Base-by-base conservation (phyloP, 2,113 vertebrate species). In the Leptobrachium leishanense region DNA sequence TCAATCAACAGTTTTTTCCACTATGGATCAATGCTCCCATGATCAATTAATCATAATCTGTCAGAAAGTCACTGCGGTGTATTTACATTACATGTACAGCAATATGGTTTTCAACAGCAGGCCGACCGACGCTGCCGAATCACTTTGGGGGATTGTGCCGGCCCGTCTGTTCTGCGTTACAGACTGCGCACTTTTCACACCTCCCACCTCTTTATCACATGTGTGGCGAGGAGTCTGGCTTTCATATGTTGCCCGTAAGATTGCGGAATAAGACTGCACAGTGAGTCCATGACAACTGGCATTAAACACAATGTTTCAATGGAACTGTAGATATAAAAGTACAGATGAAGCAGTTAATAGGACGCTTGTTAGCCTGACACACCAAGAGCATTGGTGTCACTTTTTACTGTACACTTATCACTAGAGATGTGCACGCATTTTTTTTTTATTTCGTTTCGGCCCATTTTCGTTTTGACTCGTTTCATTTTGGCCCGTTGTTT, bases 41-140 rank as follows among this genome's bases (percentile, higher is more conserved):
- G 57, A 74, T 74, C 55, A 20, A 57, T 74, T 44, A 64, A 74
- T 74, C 59, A 20, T 42, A 74, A 46, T 43, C 57, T 15, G 55
- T 59, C 55, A 59, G 4, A 59, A 59, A 11, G 55, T 59, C 13
- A 59, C 9, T 3, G 4, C 13, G 6, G 55, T 12, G 10, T 59
- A 59, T 59, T 59, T 59, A 59, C 55, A 59, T 59, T 59, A 59
- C 6, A 59, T 13, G 13, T 15, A 2, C 46, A 50, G 46, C 8
- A 8, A 50, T 50, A 4, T 50, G 46, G 8, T 31, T 31, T 31
- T 31, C 20, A 59, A 59, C 11, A 59, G 46, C 46, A 50, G 46
- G 20, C 46, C 46, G 8, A 8, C 8, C 46, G 2, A 57, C 55
- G 9, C 4, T 59, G 55, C 55, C 9, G 2, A 59, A 31, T 31